A percentile compares a stretch with the other conserved stretches of the same genome.
Evolutionary conservation across 2,888 invertebrate genomes (phyloP).

Genomic region (Nowickia ferox): DNA sequence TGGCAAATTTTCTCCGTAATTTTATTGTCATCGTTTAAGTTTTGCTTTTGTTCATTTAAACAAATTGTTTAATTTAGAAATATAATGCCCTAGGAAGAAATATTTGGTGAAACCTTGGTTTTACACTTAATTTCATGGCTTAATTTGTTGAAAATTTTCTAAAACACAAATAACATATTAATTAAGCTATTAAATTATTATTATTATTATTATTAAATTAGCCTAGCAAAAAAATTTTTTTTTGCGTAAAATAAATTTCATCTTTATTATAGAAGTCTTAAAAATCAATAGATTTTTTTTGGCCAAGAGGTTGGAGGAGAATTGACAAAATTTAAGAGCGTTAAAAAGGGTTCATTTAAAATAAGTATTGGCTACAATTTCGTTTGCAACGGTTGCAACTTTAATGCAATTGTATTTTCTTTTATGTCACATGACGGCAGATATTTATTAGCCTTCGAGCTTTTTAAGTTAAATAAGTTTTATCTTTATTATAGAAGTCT

Average conservation of each 20-base stretch:
- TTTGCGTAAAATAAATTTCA: not conserved
- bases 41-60: not conserved
- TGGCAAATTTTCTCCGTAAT: conserved; percentile 76
- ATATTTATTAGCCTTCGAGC: too few species aligned
- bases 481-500: not conserved
- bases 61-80: conserved; percentile 49
- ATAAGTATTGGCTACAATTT: too few species aligned
- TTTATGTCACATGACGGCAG: too few species aligned
- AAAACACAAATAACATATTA: not conserved
- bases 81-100: conserved; percentile 7
- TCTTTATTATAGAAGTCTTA: too few species aligned
- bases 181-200: too few species aligned
- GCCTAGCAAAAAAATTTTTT: not conserved
- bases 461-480: not conserved
- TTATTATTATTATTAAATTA: too few species aligned
- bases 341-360: too few species aligned
- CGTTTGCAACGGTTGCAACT: too few species aligned
- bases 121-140: conserved; percentile 61
- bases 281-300: too few species aligned
- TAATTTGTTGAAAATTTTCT: not conserved
- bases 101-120: conserved; percentile 44
- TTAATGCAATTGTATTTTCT: too few species aligned
- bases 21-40: conserved; percentile 68
- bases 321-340: too few species aligned
- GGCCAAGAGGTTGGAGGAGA: too few species aligned